Evolutionary conservation across 2,888 invertebrate species (phyloP).

Genomic region (Marasmarcha lunaedactyla): DNA sequence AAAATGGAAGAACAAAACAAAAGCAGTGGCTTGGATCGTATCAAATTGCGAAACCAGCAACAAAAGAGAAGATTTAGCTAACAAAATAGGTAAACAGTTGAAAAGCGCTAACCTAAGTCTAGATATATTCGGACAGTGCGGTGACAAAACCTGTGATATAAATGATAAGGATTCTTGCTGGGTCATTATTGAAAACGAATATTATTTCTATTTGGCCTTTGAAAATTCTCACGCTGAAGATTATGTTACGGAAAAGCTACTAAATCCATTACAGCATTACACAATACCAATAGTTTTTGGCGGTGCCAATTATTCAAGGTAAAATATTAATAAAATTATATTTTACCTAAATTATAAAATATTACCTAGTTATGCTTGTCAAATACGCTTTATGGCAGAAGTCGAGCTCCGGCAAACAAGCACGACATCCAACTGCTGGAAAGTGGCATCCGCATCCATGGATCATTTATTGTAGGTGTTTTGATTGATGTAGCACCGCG

Average conservation of each 20-base stretch:
- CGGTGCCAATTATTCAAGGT: constrained; percentile 34
- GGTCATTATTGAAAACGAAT: constrained; percentile 59
- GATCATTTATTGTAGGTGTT: background rate
- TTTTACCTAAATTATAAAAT: background rate
- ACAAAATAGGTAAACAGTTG: constrained; percentile 28
- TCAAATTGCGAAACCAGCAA: constrained; percentile 41
- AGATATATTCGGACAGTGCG: constrained; percentile 69
- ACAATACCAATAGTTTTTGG: constrained; percentile 75
- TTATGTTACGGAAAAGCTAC: constrained; percentile 22
- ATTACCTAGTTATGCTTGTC: too few relatives aligned
- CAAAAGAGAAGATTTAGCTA: constrained; percentile 28
- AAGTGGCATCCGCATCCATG: too few relatives aligned
- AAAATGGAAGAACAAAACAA: constrained; percentile 35
- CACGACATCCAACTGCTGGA: too few relatives aligned
- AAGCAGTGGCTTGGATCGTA: constrained; percentile 57
- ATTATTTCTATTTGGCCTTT: constrained; percentile 79
- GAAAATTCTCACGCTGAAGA: constrained; percentile 73
- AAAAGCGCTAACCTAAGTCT: constrained; percentile 29
- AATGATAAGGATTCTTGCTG: constrained; percentile 26
- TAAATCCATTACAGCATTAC: constrained; percentile 29
- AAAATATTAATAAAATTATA: background rate
- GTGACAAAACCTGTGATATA: constrained; percentile 32
- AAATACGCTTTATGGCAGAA: too few relatives aligned
- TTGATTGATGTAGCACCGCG: too few relatives aligned
- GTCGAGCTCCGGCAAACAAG: too few relatives aligned